These are phyloP conservation scores for Trichosurus vulpecula DNA, from an alignment of 2,797 vertebrate species.

Conservation along the genomic window DNA sequence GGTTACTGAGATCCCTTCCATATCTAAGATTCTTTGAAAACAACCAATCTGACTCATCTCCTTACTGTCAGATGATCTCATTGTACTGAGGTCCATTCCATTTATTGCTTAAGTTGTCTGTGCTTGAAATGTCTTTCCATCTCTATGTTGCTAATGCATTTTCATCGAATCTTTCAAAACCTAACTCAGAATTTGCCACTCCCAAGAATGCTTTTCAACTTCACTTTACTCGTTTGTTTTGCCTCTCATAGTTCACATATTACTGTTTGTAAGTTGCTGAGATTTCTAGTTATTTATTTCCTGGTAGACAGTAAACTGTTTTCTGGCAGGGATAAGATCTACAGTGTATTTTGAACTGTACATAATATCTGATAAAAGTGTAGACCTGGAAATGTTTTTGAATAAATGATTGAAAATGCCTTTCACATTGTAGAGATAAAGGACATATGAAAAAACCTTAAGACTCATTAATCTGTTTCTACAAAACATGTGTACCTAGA, in stretches of 20 bases:
- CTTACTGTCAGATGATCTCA: not conserved
- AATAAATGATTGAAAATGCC: not conserved
- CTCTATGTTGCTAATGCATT: not conserved
- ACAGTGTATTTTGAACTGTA: no score
- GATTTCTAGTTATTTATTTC: no score
- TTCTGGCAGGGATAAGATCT: no score
- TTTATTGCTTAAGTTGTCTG: not conserved
- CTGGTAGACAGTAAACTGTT: no score
- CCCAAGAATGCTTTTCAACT: not conserved
- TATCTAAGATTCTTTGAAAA: not conserved
- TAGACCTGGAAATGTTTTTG: not conserved
- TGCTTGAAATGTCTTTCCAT: not conserved
- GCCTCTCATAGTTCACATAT: no score
- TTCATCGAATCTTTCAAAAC: not conserved
- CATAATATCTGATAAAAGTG: no score
- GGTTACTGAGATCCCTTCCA: not conserved
- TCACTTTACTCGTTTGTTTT: not conserved
- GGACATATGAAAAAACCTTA: not conserved
- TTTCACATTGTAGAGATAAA: not conserved
- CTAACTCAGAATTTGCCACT: not conserved
- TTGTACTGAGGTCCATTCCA: not conserved
- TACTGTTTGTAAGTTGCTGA: no score
- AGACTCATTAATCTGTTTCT: slow-evolving; percentile 1
- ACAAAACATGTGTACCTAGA: not conserved
- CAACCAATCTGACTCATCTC: not conserved